Base-by-base conservation (phyloP, 1,140 invertebrate genomes). In the Callitettix versicolor region DNA sequence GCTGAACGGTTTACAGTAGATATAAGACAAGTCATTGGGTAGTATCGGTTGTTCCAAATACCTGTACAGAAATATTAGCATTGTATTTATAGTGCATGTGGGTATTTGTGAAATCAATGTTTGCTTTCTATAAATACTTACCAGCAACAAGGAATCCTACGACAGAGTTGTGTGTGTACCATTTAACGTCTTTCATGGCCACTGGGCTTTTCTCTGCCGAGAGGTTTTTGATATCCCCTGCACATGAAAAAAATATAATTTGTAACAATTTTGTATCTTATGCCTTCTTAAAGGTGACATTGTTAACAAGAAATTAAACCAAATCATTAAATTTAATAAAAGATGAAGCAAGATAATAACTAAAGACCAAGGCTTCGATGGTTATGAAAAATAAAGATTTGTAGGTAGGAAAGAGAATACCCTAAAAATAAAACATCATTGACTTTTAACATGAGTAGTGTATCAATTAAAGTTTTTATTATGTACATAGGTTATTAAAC, bases 41-140 rank as follows among this genome's bases (percentile, higher is more conserved):
- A 89, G 66, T 86, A 89, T 17, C 88, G 79, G 68, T 91, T 91
- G 60, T 89, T 89, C 88, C 88, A 93, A 69, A 91, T 85, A 36
- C 85, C 86, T 87, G 50, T 18, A n/a, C n/a, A n/a, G n/a, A n/a
- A n/a, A n/a, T n/a, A n/a, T n/a, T n/a, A n/a, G n/a, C n/a, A n/a
- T n/a, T n/a, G n/a, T n/a, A n/a, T n/a, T n/a, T n/a, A n/a, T n/a
- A n/a, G n/a, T n/a, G n/a, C n/a, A n/a, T n/a, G n/a, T n/a, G n/a
- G n/a, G n/a, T n/a, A n/a, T n/a, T n/a, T n/a, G n/a, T n/a, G n/a
- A n/a, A n/a, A n/a, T n/a, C n/a, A n/a, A n/a, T n/a, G n/a, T n/a
- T n/a, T n/a, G n/a, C n/a, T n/a, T n/a, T n/a, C n/a, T n/a, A n/a
- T n/a, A n/a, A n/a, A n/a, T 4, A 67, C 69, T 72, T 72, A 84